phyloP scores from a whole-genome alignment of 2,888 invertebrate genomes.

The Steinernema scapterisci region DNA sequence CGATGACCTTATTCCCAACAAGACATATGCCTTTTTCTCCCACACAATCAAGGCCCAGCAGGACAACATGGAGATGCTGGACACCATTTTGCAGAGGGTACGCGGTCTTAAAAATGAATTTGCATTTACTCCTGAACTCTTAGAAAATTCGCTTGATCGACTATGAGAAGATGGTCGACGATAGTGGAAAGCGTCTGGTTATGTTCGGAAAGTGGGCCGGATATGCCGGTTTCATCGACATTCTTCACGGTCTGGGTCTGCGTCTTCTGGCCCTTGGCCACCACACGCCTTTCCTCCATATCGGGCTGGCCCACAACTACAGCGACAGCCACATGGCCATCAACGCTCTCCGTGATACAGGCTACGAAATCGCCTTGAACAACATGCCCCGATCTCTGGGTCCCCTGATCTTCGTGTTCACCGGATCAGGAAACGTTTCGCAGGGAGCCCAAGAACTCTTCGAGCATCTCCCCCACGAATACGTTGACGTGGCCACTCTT shows the following conservation, averaged over 20 bases:
- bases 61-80: constrained; percentile 93
- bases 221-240: constrained; percentile 97
- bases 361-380: constrained; percentile 92
- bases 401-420: constrained; percentile 94
- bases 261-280: constrained; percentile 91
- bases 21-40: constrained; percentile 97
- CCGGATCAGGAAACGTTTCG: constrained; percentile 95
- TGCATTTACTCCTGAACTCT: constrained; percentile 59
- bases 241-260: constrained; percentile 92
- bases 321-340: constrained; percentile 95
- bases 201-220: constrained; percentile 99
- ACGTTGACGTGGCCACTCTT: constrained; percentile 90
- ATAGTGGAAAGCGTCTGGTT: constrained; percentile 85
- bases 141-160: constrained; percentile 92
- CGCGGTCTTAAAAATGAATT: background rate
- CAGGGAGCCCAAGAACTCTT: constrained; percentile 79
- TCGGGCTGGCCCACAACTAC: constrained; percentile 98
- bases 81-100: constrained; percentile 85
- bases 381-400: constrained; percentile 98
- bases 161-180: constrained; percentile 93
- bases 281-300: constrained; percentile 98
- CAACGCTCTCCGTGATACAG: constrained; percentile 96
- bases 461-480: constrained; percentile 94
- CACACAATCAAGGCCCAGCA: constrained; percentile 99
- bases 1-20: constrained; percentile 88